Base-by-base conservation (phyloP, 2,797 vertebrate genomes). In the Benthosema pterotum region DNA sequence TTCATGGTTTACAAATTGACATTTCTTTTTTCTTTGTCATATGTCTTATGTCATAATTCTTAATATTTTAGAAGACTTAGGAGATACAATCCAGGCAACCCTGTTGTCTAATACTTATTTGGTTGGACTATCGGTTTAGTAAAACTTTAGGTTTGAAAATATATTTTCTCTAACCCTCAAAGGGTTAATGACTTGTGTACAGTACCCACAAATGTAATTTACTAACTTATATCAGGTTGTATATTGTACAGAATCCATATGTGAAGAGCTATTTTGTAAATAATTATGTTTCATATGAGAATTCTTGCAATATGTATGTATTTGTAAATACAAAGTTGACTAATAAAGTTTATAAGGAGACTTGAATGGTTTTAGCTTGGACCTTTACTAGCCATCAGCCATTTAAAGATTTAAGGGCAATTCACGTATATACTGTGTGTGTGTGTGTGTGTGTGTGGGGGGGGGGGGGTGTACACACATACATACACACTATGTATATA, bases 261-360 rank as follows among this genome's bases (percentile, higher is more conserved):
- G 57, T 54, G 60, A 81, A 84, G 78, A 84, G 78, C 74, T 87
- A 83, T 88, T 90, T 89, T 90, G 89, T 91, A 92, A 87, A 92
- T 91, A 90, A 67, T 59, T 77, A 66, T 88, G 75, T 88, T 93
- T 93, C 91, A 92, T 93, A 93, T 91, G 78, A 87, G 63, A 90
- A 84, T 75, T 86, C 74, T 74, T 91, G 89, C 78, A 84, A 82
- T 87, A 83, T 93, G 91, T 93, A 91, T 84, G 90, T 93, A 93
- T 91, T 84, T 94, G 92, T 94, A 93, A 88, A 94, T 92, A 91
- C 55, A 88, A 84, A 90, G 79, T 82, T 84, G 79, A 89, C 88
- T 87, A 93, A 90, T 92, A 93, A 93, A 91, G 84, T 92, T 93
- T 92, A 89, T 92, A 89, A 91, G 85, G 66, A 88, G 77, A 85